Conservation (phyloP, 1,140 invertebrate genomes). For the Drosophila grimshawi region DNA sequence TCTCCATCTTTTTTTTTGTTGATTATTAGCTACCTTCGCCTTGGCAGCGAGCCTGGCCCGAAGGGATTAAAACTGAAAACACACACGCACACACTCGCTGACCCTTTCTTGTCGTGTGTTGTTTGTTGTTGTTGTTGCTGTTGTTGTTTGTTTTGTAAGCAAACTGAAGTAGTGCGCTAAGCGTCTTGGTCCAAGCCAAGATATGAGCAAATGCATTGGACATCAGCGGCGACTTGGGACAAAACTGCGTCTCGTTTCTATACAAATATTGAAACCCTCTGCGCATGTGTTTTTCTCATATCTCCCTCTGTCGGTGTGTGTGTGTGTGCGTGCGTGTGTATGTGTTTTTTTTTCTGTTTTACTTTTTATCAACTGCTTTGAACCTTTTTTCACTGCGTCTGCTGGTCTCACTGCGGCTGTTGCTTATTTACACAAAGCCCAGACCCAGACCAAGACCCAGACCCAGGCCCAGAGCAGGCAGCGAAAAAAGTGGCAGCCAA, state of each 20-base stretch:
- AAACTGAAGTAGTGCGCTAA: constrained; percentile 65
- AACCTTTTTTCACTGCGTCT: constrained; percentile 61
- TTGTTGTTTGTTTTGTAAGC: constrained; percentile 66
- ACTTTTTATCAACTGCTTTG: constrained; percentile 70
- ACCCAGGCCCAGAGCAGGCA: constrained; percentile 22
- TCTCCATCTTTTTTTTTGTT: constrained; percentile 43
- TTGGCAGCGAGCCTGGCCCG: constrained; percentile 31
- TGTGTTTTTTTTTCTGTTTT: constrained; percentile 46
- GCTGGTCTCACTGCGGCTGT: constrained; percentile 45
- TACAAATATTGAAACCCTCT: constrained; percentile 75
- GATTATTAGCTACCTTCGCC: constrained; percentile 77
- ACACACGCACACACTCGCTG: constrained; percentile 33
- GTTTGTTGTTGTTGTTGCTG: constrained; percentile 57
- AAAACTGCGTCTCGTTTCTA: constrained; percentile 66
- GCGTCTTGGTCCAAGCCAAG: constrained; percentile 56
- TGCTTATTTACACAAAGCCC: constrained; percentile 73
- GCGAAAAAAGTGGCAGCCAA: constrained; percentile 73
- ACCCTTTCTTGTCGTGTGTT: constrained; percentile 35
- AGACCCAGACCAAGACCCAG: constrained; percentile 14
- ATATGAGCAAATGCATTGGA: constrained; percentile 22
- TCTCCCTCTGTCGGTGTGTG: constrained; percentile 4
- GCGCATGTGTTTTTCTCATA: constrained; percentile 44
- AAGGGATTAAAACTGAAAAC: constrained; percentile 49
- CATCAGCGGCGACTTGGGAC: constrained; percentile 46
- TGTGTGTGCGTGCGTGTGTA: constrained; percentile 58